Evolutionary conservation across 2,113 vertebrate genomes (phyloP), one percentile per base, ranked within the genome.

Genomic region (Nerophis lumbriciformis): DNA sequence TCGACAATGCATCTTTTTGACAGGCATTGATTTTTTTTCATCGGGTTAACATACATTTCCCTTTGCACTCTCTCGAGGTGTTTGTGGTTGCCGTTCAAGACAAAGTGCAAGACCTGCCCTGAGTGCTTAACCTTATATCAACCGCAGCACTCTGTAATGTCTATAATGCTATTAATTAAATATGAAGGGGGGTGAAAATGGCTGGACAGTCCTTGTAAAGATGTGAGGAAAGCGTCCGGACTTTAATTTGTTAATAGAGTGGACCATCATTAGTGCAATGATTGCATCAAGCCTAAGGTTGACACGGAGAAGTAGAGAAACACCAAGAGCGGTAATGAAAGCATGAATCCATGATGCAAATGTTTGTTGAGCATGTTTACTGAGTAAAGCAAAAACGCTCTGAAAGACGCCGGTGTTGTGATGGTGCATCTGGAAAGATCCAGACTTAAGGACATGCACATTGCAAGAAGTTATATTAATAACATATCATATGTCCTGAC

Each of bases 241-340:
- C 74, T 87, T 85, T 80, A 83, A 85, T 82, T 87, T 73, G 76
- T 83, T 88, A 82, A 81, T 79, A 81, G 74, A 80, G 72, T 63
- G 36, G 53, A 72, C 68, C 77, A 79, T 83, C 77, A 81, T 84
- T 77, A 76, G 64, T 63, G 76, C 69, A 84, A 84, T 66, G 79
- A 83, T 80, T 60, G 64, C 53, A 77, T 71, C 51, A 52, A 81
- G 73, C 73, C 66, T 48, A 9, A 62, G 62, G 73, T 21, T 74
- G 66, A 79, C 69, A 69, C 54, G 54, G 48, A 68, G 55, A 53
- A 51, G 44, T 67, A 58, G 49, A 71, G 66, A 65, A 21, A 5
- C 65, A 68, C 69, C 72, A 59, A 61, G 49, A 56, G 47, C 65
- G 52, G 72, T 55, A 66, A 51, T 60, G 38, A 11, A 28, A 71